Percentiles rank a stretch among this genome's conserved stretches.
Conservation (phyloP, 2,888 invertebrate genomes). For the Microctonus hyperodae region DNA sequence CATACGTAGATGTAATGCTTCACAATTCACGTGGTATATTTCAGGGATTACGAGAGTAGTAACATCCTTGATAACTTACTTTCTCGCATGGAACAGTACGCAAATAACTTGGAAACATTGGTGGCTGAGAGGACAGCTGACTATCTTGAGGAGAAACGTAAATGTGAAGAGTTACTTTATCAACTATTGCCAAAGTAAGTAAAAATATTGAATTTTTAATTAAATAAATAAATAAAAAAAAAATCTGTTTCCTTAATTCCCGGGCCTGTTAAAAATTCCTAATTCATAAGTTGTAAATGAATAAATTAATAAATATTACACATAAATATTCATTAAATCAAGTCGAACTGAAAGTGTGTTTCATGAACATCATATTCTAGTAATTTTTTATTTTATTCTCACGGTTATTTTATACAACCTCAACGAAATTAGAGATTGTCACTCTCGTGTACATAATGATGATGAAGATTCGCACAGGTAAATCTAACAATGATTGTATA, state of each 20-base stretch:
- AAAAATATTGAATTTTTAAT: conserved; percentile 3
- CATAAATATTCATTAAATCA: too few relatives aligned
- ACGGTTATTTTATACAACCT: background rate
- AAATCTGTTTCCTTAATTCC: background rate
- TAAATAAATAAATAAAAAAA: background rate
- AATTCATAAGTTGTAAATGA: too few relatives aligned
- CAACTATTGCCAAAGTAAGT: conserved; percentile 92
- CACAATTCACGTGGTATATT: conserved; percentile 32
- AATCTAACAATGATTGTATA: background rate
- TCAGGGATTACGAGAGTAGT: conserved; percentile 87
- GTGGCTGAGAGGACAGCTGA: conserved; percentile 97
- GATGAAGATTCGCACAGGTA: too few relatives aligned
- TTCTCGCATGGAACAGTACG: conserved; percentile 99
- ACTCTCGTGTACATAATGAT: background rate
- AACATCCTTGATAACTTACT: conserved; percentile 95
- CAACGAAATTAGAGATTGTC: conserved; percentile 1
- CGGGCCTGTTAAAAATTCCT: background rate
- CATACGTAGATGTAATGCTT: background rate
- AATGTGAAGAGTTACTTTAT: conserved; percentile 96
- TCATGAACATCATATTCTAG: too few relatives aligned
- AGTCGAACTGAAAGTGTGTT: too few relatives aligned
- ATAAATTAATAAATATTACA: too few relatives aligned
- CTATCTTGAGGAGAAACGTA: conserved; percentile 97
- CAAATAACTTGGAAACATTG: conserved; percentile 95
- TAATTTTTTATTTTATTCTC: background rate